These are phyloP conservation scores for Aphelocoma coerulescens DNA, from an alignment of 2,113 vertebrate genomes.

Conservation along the genomic window DNA sequence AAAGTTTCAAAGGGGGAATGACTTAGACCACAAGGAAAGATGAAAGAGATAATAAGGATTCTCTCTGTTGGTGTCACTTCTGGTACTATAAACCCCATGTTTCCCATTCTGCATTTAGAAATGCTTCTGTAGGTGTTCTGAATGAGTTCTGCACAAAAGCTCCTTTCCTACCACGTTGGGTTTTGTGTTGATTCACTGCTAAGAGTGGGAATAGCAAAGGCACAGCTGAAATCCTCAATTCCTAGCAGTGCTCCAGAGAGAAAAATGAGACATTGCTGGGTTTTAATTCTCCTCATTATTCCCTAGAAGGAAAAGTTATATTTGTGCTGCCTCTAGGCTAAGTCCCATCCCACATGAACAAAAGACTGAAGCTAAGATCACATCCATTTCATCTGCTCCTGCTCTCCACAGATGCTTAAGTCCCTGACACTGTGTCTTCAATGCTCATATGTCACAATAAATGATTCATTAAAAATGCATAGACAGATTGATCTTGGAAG, in stretches of 20 bases:
- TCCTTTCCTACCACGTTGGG: neutral
- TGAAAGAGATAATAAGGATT: neutral
- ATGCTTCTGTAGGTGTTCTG: neutral
- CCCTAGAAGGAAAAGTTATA: conserved; percentile 26
- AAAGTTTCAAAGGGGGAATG: neutral
- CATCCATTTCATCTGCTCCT: conserved; percentile 13
- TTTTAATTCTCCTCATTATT: conserved; percentile 35
- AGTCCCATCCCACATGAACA: conserved; percentile 28
- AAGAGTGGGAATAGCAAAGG: neutral
- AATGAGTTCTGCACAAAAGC: neutral
- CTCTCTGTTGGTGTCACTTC: neutral
- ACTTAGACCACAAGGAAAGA: neutral
- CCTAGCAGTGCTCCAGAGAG: neutral
- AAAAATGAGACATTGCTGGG: neutral
- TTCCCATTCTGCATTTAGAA: neutral
- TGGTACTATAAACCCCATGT: neutral
- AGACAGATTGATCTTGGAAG: conserved; percentile 28
- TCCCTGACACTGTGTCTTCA: conserved; percentile 22
- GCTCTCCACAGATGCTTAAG: conserved; percentile 7
- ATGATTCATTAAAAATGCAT: conserved; percentile 53
- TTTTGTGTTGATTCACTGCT: neutral
- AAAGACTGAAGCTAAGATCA: conserved; percentile 3
- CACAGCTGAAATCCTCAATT: conserved; percentile 8
- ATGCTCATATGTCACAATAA: conserved; percentile 28
- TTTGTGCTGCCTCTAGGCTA: conserved; percentile 44